A percentile compares a stretch with the other conserved stretches of the same genome.
Conservation (phyloP, 2,113 vertebrate species). For the Crypturellus undulatus region DNA sequence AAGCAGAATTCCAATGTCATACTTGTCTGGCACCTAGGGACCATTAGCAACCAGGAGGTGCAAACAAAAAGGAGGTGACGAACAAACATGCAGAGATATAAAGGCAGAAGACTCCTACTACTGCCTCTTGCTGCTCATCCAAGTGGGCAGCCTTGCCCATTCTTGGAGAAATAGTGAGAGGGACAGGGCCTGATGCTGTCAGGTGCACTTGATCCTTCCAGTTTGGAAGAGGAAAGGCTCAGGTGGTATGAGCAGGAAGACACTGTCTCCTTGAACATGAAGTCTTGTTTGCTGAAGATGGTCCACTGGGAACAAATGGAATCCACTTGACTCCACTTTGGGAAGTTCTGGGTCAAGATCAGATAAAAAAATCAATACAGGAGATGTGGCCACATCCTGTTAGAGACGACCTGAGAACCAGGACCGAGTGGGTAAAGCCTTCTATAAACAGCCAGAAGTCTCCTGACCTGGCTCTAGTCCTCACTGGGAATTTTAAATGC, state of each 20-base stretch:
- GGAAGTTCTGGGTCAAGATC: background rate
- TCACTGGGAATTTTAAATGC: background rate
- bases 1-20: background rate
- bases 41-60: background rate
- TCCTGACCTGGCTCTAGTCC: background rate
- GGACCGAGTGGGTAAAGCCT: background rate
- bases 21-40: background rate
- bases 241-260: background rate
- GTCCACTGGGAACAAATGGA: background rate
- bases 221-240: background rate
- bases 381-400: background rate
- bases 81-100: background rate
- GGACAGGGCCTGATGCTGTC: background rate
- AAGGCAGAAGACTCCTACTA: background rate
- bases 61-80: background rate
- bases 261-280: background rate
- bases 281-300: background rate
- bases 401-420: background rate
- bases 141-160: background rate
- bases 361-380: background rate
- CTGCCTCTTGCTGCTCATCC: background rate
- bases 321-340: background rate
- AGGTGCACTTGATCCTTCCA: background rate
- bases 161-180: background rate
- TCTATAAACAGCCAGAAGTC: background rate